These are phyloP conservation scores for Lasioglossum pauxillum DNA, from an alignment of 2,888 invertebrate genomes.

Conservation along the genomic window DNA sequence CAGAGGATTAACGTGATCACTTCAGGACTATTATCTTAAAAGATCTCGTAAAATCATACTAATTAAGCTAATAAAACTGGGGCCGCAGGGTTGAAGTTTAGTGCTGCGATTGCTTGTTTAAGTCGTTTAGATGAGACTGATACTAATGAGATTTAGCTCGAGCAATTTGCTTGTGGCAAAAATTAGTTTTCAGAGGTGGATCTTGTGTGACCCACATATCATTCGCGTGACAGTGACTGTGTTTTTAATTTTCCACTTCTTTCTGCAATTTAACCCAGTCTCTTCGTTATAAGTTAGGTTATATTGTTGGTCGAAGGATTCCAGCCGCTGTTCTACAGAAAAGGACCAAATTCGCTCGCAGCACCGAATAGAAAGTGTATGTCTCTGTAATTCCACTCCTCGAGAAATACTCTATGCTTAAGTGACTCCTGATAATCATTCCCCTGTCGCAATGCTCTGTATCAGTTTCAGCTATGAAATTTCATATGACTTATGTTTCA, in stretches of 20 bases:
- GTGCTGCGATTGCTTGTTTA: too few species aligned
- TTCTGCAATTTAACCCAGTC: too few species aligned
- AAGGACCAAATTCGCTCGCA: not conserved
- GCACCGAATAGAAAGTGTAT: conserved; percentile 4
- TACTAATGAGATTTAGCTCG: not conserved
- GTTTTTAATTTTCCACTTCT: too few species aligned
- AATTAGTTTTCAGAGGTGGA: too few species aligned
- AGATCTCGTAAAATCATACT: not conserved
- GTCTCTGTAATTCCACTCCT: not conserved
- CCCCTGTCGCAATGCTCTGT: not conserved
- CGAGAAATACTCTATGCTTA: conserved; percentile 5
- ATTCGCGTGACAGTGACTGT: too few species aligned
- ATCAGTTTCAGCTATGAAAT: conserved; percentile 19
- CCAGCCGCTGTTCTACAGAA: not conserved
- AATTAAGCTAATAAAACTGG: not conserved
- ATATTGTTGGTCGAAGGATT: not conserved
- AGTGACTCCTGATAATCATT: conserved; percentile 15
- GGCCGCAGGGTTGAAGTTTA: too few species aligned
- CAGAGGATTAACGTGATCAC: too few species aligned
- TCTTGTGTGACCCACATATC: too few species aligned
- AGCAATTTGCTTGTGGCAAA: too few species aligned
- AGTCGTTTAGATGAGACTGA: not conserved
- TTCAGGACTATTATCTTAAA: not conserved
- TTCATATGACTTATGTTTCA: conserved; percentile 15
- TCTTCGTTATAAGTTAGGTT: too few species aligned